Evolutionary conservation across 2,113 vertebrate genomes (phyloP).

Genomic region (Caranx melampygus): DNA sequence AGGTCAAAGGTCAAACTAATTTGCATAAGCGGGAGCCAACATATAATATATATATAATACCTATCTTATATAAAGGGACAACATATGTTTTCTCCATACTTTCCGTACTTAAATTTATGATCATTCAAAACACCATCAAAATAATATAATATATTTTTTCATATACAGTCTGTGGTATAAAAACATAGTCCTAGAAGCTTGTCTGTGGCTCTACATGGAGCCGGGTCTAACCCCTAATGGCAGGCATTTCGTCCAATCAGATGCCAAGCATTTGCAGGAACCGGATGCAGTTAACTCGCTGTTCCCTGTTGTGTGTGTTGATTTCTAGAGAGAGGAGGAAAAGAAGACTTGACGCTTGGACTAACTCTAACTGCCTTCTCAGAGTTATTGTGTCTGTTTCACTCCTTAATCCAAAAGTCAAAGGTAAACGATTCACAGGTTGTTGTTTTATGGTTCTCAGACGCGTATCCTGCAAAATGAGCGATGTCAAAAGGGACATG

Average conservation of each 20-base stretch:
- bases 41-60: no score
- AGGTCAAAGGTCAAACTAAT: neutral
- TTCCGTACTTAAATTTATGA: no score
- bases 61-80: no score
- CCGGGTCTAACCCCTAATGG: constrained; percentile 39
- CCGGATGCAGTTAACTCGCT: constrained; percentile 63
- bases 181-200: constrained; percentile 1
- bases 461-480: constrained; percentile 13
- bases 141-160: no score
- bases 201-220: neutral
- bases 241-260: constrained; percentile 69
- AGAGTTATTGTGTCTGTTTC: constrained; percentile 39
- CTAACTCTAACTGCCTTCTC: constrained; percentile 56
- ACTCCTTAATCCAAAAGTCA: constrained; percentile 34
- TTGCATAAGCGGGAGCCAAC: neutral
- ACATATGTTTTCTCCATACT: no score
- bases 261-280: constrained; percentile 15
- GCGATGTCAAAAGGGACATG: constrained; percentile 40
- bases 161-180: no score
- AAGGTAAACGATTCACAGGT: constrained; percentile 77
- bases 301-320: constrained; percentile 73
- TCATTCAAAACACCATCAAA: no score
- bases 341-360: constrained; percentile 73
- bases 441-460: constrained; percentile 15
- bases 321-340: constrained; percentile 73